Conservation (phyloP, 2,888 invertebrate genomes). For the Petrophora chlorosata region DNA sequence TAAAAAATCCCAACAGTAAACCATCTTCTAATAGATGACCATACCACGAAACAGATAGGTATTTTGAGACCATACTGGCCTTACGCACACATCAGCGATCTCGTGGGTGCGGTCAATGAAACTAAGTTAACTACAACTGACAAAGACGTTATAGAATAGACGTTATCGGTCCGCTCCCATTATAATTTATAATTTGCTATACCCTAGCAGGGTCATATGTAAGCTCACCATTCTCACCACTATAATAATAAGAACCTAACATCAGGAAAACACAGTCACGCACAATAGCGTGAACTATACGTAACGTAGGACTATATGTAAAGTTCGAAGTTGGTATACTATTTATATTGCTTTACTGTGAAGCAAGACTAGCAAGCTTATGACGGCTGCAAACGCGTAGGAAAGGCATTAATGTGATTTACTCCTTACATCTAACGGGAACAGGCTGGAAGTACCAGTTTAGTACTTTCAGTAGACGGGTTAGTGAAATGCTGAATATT, state of each 20-base stretch:
- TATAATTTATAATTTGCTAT: too few species aligned
- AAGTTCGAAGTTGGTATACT: constrained; percentile 2
- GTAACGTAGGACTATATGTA: not conserved
- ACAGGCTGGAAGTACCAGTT: constrained; percentile 30
- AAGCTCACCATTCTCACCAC: too few species aligned
- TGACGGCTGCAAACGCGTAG: constrained; percentile 46
- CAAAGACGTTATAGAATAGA: too few species aligned
- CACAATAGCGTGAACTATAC: not conserved
- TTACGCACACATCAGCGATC: not conserved
- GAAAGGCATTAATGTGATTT: constrained; percentile 59
- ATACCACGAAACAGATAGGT: not conserved
- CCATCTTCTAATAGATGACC: not conserved
- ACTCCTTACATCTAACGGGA: constrained; percentile 50
- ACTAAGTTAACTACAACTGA: too few species aligned
- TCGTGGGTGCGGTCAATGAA: too few species aligned
- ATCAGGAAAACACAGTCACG: not conserved
- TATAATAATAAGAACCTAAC: too few species aligned
- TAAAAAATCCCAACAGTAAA: constrained; percentile 11
- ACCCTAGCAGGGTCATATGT: too few species aligned
- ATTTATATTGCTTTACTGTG: constrained; percentile 1
- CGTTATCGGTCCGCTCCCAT: too few species aligned
- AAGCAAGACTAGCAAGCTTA: constrained; percentile 26
- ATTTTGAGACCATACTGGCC: too few species aligned
- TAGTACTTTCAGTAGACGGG: constrained; percentile 40
- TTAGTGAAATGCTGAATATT: constrained; percentile 37